These are phyloP conservation scores for Diplosoma virens DNA, from an alignment of 23 tunicate genomes.

Conservation along the genomic window DNA sequence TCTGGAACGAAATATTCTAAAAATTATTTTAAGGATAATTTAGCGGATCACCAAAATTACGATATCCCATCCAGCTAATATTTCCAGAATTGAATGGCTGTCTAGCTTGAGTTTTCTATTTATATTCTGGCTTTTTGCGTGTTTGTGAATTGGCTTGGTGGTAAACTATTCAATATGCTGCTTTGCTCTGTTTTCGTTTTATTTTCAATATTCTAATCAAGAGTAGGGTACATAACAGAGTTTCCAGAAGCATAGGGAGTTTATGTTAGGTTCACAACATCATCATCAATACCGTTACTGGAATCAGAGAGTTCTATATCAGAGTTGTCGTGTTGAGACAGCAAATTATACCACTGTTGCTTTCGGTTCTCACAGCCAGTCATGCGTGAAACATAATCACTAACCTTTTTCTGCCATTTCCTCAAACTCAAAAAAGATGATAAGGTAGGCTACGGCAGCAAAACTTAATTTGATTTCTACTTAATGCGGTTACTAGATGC, in stretches of 20 bases:
- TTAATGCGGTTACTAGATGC: neutral
- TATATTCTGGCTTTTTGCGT: neutral
- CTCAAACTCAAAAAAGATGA: neutral
- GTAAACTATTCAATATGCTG: neutral
- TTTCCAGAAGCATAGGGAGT: no score
- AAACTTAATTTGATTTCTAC: neutral
- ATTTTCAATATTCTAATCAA: neutral
- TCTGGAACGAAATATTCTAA: neutral
- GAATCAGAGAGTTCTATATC: neutral
- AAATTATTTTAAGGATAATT: neutral
- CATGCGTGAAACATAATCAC: neutral
- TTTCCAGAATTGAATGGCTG: neutral
- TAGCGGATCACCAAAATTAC: neutral
- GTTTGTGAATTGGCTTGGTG: neutral
- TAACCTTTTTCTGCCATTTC: neutral
- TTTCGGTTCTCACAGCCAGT: neutral
- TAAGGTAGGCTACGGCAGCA: neutral
- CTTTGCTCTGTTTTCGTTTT: neutral
- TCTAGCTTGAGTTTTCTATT: neutral
- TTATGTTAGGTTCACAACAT: neutral
- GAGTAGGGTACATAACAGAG: neutral
- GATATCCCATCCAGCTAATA: neutral
- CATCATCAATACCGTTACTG: neutral
- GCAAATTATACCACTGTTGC: neutral
- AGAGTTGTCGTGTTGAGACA: neutral